Evolutionary conservation across 2,113 vertebrate species (phyloP).

Genomic region (human (Homo sapiens)): DNA sequence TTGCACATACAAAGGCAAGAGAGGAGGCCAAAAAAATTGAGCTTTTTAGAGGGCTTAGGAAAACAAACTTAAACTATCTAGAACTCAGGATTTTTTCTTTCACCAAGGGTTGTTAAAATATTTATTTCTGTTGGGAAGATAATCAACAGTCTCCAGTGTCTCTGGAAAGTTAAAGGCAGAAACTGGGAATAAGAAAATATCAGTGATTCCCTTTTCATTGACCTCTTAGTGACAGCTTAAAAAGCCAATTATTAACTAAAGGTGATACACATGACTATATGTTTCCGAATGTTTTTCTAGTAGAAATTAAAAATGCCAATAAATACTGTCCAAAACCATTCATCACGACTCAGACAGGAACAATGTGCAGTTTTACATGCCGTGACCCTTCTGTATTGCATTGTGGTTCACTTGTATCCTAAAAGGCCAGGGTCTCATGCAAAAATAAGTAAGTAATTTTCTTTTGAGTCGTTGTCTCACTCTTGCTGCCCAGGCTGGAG

Average conservation of each 20-base stretch:
- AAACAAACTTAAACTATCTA: not conserved
- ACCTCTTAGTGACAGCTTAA: not conserved
- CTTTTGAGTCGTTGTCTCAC: not conserved
- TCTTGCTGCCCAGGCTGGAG: too few relatives aligned
- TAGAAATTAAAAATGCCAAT: not conserved
- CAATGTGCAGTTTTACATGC: rapidly evolving
- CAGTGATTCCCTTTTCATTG: not conserved
- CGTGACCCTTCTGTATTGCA: not conserved
- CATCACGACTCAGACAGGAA: not conserved
- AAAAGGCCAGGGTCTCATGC: not conserved
- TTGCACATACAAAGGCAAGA: not conserved
- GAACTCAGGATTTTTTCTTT: not conserved
- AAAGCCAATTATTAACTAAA: not conserved
- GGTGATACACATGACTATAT: not conserved
- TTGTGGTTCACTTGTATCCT: not conserved
- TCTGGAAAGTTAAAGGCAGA: not conserved
- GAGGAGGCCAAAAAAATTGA: not conserved
- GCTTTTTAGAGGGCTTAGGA: not conserved
- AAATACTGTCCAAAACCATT: not conserved
- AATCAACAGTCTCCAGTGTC: not conserved
- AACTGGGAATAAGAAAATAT: conserved; percentile 8
- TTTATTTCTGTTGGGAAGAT: conserved; percentile 1
- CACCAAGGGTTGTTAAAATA: not conserved
- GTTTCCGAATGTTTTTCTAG: not conserved
- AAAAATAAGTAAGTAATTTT: not conserved